Evolutionary conservation across 2,888 invertebrate species (phyloP), one percentile per base, ranked within the genome.

Genomic region (Apamea crenata): DNA sequence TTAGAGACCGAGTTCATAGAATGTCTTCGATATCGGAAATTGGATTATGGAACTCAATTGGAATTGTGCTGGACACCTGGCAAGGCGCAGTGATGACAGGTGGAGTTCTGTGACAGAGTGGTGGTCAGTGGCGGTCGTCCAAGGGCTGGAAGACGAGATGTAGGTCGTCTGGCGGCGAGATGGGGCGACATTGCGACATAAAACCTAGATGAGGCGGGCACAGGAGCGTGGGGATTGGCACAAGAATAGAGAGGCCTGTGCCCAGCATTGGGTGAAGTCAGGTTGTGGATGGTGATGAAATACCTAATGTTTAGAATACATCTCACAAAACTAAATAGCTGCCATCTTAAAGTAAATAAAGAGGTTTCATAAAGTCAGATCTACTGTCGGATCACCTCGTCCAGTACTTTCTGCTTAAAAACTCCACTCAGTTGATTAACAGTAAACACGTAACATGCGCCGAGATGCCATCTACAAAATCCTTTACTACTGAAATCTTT

Each of bases 371-470:
- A 73, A 71, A 84, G 53, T 44, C 59, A 73, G 78, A 83, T 82
- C 12, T 40, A 90, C 92, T 91, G 91, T 91, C 90, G 91, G 91
- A 94, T 94, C 92, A 93, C 92, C 90, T 84, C 87, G 90, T 93
- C 88, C 91, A 66, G 63, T 74, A 68, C 53, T 63, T 86, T 90
- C 89, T 90, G 91, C 88, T 91, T 92, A 93, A 94, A 93, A 93
- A 92, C 90, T 92, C 82, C 79, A 84, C 66, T 90, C 87, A 86
- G 89, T 93, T 94, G 93, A 94, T 94, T 93, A 93, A 93, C 88
- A 83, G 89, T 81, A 85, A 86, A 77, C 81, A 80, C 75, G 83
- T 84, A 79, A 73, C 69, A 83, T 73, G 56, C 72, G 73, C 87
- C 72, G 72, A 87, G 84, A 83, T 83, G 86, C 78, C 87, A 87